Conservation (phyloP, 2,888 invertebrate species). For the Thereva unica region DNA sequence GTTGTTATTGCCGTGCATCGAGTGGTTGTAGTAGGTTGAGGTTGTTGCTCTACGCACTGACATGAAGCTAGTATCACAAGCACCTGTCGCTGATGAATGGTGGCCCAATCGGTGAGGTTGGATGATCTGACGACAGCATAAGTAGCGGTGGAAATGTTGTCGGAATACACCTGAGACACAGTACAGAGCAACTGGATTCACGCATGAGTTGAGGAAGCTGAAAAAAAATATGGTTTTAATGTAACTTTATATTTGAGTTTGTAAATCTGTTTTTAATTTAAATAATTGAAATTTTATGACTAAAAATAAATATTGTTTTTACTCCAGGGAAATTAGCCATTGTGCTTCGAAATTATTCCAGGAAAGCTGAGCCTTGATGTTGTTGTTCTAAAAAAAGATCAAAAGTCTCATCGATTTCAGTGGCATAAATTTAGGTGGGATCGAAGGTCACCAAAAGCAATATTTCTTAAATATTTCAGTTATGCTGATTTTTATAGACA, state of each 20-base stretch:
- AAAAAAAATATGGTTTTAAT: slow-evolving; percentile 41
- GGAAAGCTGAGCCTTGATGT: no score
- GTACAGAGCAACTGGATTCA: slow-evolving; percentile 87
- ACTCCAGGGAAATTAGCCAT: no score
- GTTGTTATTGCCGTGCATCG: slow-evolving; percentile 24
- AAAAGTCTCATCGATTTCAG: no score
- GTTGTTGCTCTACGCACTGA: slow-evolving; percentile 51
- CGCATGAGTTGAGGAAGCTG: slow-evolving; percentile 87
- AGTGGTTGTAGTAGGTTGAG: slow-evolving; percentile 26
- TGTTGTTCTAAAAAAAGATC: no score
- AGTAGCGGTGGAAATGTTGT: slow-evolving; percentile 81
- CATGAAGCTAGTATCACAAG: slow-evolving; percentile 54
- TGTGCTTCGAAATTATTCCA: no score
- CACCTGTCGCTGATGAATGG: slow-evolving; percentile 53
- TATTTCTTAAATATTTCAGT: no score
- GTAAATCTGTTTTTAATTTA: not conserved
- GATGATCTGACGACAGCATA: slow-evolving; percentile 72
- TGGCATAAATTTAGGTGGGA: no score
- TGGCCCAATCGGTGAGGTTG: slow-evolving; percentile 53
- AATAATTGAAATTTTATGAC: not conserved
- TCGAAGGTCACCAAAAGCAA: no score
- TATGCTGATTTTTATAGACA: no score
- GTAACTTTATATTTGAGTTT: not conserved
- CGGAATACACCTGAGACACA: slow-evolving; percentile 86
- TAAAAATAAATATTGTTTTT: no score